Percentiles rank a stretch among this genome's conserved stretches.
phyloP scores from a whole-genome alignment of 2,113 vertebrate genomes.

The Scopus umbretta region DNA sequence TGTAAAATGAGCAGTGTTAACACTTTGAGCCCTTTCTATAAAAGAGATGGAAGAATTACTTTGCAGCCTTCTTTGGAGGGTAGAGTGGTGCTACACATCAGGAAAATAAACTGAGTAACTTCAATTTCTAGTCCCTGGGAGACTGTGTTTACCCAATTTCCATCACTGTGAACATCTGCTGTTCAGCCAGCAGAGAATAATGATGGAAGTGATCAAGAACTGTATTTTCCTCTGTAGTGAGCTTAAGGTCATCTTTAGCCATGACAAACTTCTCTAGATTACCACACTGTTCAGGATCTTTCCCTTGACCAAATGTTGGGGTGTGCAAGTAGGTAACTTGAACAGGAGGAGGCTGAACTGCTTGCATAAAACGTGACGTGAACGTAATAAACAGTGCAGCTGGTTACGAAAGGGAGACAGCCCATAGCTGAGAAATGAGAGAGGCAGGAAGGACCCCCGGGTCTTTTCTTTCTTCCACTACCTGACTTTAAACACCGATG shows the following conservation, averaged over 20 bases:
- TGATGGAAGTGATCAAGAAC: background rate
- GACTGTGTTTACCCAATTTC: rapidly evolving
- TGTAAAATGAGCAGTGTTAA: background rate
- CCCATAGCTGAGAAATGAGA: background rate
- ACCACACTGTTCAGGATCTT: background rate
- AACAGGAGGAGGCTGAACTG: background rate
- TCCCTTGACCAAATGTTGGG: background rate
- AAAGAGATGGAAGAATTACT: background rate
- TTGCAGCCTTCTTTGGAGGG: background rate
- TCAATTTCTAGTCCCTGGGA: background rate
- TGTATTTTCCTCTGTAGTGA: background rate
- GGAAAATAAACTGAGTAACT: background rate
- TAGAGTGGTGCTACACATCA: background rate
- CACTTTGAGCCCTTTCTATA: rapidly evolving
- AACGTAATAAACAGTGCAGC: background rate
- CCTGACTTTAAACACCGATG: background rate
- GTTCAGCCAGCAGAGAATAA: background rate
- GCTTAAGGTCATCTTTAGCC: rapidly evolving
- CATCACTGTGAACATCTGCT: background rate
- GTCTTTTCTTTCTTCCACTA: background rate
- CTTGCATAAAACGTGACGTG: rapidly evolving
- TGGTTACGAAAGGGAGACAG: background rate
- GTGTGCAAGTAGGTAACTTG: background rate
- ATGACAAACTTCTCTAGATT: background rate
- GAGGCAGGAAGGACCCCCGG: background rate